A percentile compares a stretch with the other conserved stretches of the same genome.
Conservation (phyloP, 1,140 invertebrate species). For the Diplogasteroides magnus region DNA sequence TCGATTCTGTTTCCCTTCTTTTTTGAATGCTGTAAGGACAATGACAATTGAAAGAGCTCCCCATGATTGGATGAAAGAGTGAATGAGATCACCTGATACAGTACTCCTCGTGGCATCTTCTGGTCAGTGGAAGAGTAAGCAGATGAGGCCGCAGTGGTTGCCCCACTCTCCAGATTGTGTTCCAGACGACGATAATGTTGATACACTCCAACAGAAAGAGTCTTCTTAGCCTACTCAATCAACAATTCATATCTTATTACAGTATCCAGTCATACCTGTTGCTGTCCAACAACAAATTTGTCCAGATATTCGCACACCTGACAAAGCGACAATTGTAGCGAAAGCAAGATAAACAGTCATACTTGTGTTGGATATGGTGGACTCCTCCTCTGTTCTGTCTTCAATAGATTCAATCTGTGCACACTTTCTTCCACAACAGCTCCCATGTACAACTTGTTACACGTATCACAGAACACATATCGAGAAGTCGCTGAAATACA, state of each 20-base stretch:
- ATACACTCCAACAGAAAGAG: slow-evolving; percentile 94
- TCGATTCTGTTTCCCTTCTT: too few species aligned
- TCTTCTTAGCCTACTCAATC: slow-evolving; percentile 91
- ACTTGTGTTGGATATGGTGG: slow-evolving; percentile 34
- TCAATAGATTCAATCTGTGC: slow-evolving; percentile 20
- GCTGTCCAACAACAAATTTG: slow-evolving; percentile 95
- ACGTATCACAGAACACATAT: slow-evolving; percentile 36
- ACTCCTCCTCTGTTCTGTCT: slow-evolving; percentile 14
- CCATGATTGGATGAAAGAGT: slow-evolving; percentile 1
- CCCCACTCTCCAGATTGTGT: slow-evolving; percentile 74
- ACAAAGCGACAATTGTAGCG: slow-evolving; percentile 29
- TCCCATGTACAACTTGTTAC: slow-evolving; percentile 31
- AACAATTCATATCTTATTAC: too few species aligned
- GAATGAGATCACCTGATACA: slow-evolving; percentile 24
- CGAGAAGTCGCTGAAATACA: slow-evolving; percentile 30
- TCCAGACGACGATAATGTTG: slow-evolving; percentile 85
- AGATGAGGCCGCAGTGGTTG: slow-evolving; percentile 27
- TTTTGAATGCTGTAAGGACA: too few species aligned
- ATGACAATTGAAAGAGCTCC: too few species aligned
- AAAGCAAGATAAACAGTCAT: not conserved
- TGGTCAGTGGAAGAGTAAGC: not conserved
- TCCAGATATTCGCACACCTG: slow-evolving; percentile 89
- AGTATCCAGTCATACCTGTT: slow-evolving; percentile 59
- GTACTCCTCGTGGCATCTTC: slow-evolving; percentile 31
- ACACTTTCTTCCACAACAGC: slow-evolving; percentile 18